Evolutionary conservation across 1,140 invertebrate species (phyloP), one percentile per base, ranked within the genome.

Genomic region (Eulimnadia texana): DNA sequence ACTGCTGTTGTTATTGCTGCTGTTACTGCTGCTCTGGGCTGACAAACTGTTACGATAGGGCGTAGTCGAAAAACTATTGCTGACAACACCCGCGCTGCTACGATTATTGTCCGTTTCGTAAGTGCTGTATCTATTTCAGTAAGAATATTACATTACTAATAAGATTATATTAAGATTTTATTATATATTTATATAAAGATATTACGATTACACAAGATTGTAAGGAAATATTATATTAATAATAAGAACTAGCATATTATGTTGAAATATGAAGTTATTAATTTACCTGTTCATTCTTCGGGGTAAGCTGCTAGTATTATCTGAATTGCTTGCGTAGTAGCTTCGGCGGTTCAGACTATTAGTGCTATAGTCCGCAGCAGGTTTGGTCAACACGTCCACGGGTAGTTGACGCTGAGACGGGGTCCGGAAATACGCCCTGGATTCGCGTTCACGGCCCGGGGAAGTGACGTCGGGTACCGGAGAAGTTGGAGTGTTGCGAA

Each of bases 261-360:
- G 16, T 9, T 6, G 16, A 42, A 9, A 42, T 42, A 6, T 16
- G 6, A 42, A 9, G 16, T 16, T 42, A 42, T 16, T 42, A 16
- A 9, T 9, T 42, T 42, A 42, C 33, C 33, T 57, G 55, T 20
- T 57, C 24, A 33, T 29, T 57, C 55, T 29, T 19, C 55, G 55
- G 1, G 55, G 55, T n/a, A 57, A n/a, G 19, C 55, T 57, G 55
- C 55, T 57, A 11, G 33, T 57, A 27, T 57, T 27, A 57, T 57
- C 55, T 33, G 55, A 20, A 22, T 27, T 33, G 27, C 20, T 29
- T 16, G 25, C 27, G 20, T 57, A 57, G 19, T n/a, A 57, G 22
- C 55, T 57, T 10, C 55, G 55, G 29, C 55, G 55, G 55, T 33
- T 33, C 55, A 57, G 25, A 33, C 55, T 57, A n/a, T 20, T 33